Base-by-base conservation (phyloP, 2,113 vertebrate genomes). In the Lota lota region DNA sequence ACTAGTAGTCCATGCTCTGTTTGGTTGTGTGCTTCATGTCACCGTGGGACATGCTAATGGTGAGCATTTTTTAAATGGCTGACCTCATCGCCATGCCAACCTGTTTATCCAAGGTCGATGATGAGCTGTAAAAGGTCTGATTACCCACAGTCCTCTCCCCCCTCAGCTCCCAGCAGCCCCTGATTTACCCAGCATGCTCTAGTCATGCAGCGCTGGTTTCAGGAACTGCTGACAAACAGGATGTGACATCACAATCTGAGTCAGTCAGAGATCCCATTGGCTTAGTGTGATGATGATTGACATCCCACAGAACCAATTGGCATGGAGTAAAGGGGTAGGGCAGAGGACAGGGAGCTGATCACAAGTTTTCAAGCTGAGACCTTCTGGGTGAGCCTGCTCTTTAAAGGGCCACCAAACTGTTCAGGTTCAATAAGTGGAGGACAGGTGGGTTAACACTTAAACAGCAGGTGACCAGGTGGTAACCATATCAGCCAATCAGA, bases 321-420 rank as follows among this genome's bases (percentile, higher is more conserved):
- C 14, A 67, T 90, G 91, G 93, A 92, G 92, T 15, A 10, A 56
- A 57, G 0, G 0, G 65, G 4, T 74, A 82, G 76, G 63, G 88
- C 20, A 20, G 18, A 66, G 85, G 87, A 85, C 40, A 14, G 81
- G 91, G 90, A 81, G 73, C 21, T 96, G 95, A 96, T 95, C 90
- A 90, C 73, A 90, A 92, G 94, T 95, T 96, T 95, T 95, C 94
- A 96, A 96, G 76, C 95, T 96, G 95, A 96, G 95, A 94, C 94
- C 92, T 33, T 33, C 28, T 33, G 2, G 28, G 28, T 6, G 28
- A 33, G 28, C 28, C 28, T 33, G 4, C 28, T 33, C 28, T 33
- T 33, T 33, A 33, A 33, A 33, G 7, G 28, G 4, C 28, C 28
- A 4, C 28, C 4, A 33, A 33, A 33, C 28, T 33, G 4, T 5